These are phyloP conservation scores for Microcebus griseorufus DNA, from an alignment of 2,113 vertebrate species.

Conservation along the genomic window DNA sequence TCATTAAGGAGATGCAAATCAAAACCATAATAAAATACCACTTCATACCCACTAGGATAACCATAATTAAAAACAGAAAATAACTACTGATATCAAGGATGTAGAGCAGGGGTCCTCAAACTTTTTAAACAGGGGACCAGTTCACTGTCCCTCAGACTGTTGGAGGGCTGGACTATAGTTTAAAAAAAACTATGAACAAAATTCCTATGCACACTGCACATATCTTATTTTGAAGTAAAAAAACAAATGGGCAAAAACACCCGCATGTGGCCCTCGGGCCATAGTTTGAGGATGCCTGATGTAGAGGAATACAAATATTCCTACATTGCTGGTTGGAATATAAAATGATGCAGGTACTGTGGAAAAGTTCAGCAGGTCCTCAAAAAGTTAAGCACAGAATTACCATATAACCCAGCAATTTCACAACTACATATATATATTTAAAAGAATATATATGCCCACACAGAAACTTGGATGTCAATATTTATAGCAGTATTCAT, in stretches of 20 bases:
- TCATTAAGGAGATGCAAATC: background rate
- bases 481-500: background rate
- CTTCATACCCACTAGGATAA: background rate
- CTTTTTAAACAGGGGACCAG: too few species aligned
- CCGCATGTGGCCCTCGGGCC: too few species aligned
- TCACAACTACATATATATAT: background rate
- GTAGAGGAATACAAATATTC: background rate
- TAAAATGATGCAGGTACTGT: background rate
- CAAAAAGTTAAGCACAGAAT: background rate
- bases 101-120: background rate
- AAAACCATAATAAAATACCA: background rate
- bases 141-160: too few species aligned
- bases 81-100: background rate
- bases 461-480: background rate
- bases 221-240: too few species aligned
- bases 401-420: background rate
- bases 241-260: too few species aligned
- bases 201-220: too few species aligned
- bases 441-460: background rate
- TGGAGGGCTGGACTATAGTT: too few species aligned
- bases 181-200: too few species aligned
- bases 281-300: background rate
- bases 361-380: background rate
- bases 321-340: background rate
- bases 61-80: background rate